Evolutionary conservation across 2,888 invertebrate genomes (phyloP), one percentile per base, ranked within the genome.

Genomic region (Petrolisthes manimaculis): DNA sequence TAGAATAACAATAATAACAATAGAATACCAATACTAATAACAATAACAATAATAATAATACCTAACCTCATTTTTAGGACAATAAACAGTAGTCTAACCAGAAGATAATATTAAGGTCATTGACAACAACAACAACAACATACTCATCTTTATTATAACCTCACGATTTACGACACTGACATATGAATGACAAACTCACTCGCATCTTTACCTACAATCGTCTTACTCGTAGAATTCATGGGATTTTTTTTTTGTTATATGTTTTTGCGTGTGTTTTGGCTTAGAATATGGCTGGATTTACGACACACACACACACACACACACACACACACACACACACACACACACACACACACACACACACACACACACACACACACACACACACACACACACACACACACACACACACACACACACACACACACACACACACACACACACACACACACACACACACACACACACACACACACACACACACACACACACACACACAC

Each of bases 281-380:
- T 79, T 53, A 54, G 54, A 21, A 54, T 55, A 79, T 18, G 21
- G 37, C 24, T 51, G 51, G 9, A 78, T 18, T 37, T 18, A 78
- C 78, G 24, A 77, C 37, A 77, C 77, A 77, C 77, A 81, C 82
- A 82, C 82, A 82, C 69, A 82, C 67, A 82, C 82, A 82, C 82
- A 82, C 82, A 81, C 80, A 81, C 56, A 55, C 56, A 56, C 56
- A 81, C 80, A 81, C 80, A 81, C 80, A 81, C 80, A 81, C 80
- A 81, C 80, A 81, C 80, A 81, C 80, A 81, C 56, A 81, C 81
- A 61, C 81, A 81, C 81, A 56, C 56, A 81, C 61, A 81, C 61
- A 81, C 81, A 56, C 81, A 81, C 61, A 81, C 81, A 82, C 51
- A 82, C 82, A 74, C 2, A 74, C 74, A 74, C 74, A 74, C 74